Conservation (phyloP, 2,888 invertebrate species). For the Altica lythri region DNA sequence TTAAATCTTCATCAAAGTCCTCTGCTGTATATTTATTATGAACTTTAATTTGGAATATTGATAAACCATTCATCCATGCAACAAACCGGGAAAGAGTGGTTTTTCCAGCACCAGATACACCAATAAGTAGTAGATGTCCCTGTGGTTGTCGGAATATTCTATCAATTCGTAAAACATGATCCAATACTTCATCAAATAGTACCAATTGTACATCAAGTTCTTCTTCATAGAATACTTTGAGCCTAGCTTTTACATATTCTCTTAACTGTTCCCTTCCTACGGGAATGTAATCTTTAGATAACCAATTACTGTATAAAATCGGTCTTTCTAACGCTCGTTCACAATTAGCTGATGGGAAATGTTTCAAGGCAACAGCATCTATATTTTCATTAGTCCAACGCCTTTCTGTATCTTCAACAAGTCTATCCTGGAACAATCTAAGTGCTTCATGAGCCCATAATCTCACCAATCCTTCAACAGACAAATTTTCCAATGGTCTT, state of each 20-base stretch:
- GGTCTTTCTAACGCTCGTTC: constrained; percentile 89
- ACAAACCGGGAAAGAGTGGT: constrained; percentile 99
- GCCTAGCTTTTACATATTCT: constrained; percentile 94
- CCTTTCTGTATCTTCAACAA: constrained; percentile 93
- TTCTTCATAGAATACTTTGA: constrained; percentile 99
- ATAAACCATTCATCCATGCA: constrained; percentile 99
- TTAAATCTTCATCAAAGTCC: constrained; percentile 98
- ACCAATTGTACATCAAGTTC: constrained; percentile 98
- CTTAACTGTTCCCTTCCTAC: constrained; percentile 93
- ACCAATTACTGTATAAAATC: constrained; percentile 98
- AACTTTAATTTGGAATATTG: constrained; percentile 98
- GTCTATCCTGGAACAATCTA: constrained; percentile 92
- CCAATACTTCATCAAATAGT: constrained; percentile 98
- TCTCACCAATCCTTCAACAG: constrained; percentile 94
- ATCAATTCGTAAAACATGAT: constrained; percentile 98
- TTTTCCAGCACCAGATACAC: constrained; percentile 98
- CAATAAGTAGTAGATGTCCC: constrained; percentile 95
- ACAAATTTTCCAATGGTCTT: constrained; percentile 86
- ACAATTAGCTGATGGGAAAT: constrained; percentile 75
- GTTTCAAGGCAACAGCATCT: constrained; percentile 87
- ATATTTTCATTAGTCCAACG: constrained; percentile 99
- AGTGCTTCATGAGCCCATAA: constrained; percentile 99
- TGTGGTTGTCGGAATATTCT: constrained; percentile 97
- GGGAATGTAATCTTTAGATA: constrained; percentile 97
- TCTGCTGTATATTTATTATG: constrained; percentile 99